Evolutionary conservation across 2,797 vertebrate species (phyloP).

Genomic region (Otus scops): DNA sequence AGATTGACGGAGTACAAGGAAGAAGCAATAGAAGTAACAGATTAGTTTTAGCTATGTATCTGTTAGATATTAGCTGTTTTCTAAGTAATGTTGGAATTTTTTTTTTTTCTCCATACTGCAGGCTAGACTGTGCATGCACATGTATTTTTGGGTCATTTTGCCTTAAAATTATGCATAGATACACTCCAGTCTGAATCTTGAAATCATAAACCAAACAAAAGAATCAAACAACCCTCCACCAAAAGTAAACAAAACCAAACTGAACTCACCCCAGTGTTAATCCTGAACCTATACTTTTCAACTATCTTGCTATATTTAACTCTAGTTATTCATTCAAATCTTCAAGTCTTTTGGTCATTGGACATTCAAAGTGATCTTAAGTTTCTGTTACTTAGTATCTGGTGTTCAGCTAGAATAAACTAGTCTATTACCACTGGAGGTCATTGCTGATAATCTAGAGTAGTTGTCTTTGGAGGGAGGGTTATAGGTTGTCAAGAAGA

Average conservation of each 20-base stretch:
- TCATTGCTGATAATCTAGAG: background rate
- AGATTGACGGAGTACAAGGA: background rate
- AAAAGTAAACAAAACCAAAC: background rate
- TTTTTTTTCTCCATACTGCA: background rate
- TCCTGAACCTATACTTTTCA: background rate
- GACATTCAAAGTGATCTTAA: background rate
- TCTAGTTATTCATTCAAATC: background rate
- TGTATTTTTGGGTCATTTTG: background rate
- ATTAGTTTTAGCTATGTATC: background rate
- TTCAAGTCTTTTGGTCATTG: background rate
- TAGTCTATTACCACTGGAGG: background rate
- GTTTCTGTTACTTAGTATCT: background rate
- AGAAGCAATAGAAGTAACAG: background rate
- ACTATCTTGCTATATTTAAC: background rate
- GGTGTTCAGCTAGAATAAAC: background rate
- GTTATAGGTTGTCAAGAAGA: background rate
- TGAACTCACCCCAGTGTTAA: background rate
- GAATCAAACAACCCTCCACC: background rate
- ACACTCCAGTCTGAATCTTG: background rate
- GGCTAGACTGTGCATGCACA: background rate
- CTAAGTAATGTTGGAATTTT: background rate
- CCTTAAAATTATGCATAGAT: background rate
- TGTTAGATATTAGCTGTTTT: background rate
- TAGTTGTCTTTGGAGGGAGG: background rate
- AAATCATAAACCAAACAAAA: background rate